A percentile compares a stretch with the other conserved stretches of the same genome.
Evolutionary conservation across 2,113 vertebrate species (phyloP).

Genomic region (Pristiophorus japonicus): DNA sequence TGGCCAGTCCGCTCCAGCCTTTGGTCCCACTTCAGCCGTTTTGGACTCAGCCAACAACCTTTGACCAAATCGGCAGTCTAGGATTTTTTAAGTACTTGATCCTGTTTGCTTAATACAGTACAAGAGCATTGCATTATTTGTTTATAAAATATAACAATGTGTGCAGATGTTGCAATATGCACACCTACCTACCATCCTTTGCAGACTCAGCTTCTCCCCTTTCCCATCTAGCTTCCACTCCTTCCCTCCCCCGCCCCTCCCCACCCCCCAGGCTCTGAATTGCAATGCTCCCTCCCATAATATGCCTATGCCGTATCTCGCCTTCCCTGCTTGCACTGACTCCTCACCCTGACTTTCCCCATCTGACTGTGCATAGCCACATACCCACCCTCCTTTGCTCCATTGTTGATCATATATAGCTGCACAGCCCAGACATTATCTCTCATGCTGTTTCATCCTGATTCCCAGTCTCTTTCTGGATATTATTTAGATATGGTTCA

Average conservation of each 20-base stretch:
- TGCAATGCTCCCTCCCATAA: too few species aligned
- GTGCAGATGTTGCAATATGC: not conserved
- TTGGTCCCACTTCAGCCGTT: not conserved
- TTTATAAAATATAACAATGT: not conserved
- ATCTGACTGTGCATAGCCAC: not conserved
- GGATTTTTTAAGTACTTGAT: not conserved
- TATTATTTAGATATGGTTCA: not conserved
- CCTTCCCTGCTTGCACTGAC: not conserved
- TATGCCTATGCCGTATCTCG: too few species aligned
- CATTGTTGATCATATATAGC: not conserved
- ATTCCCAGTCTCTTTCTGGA: not conserved
- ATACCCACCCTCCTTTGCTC: not conserved
- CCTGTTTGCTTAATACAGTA: not conserved
- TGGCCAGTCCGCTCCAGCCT: not conserved
- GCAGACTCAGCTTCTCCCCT: too few species aligned
- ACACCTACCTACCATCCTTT: too few species aligned
- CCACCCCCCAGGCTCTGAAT: too few species aligned
- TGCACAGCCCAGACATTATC: not conserved
- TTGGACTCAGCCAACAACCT: not conserved
- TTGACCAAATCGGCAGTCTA: not conserved
- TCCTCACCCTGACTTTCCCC: not conserved
- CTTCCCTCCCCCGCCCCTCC: too few species aligned
- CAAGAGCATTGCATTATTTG: not conserved
- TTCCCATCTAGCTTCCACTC: too few species aligned
- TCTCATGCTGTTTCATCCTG: not conserved